Evolutionary conservation across 1,140 invertebrate genomes (phyloP), one percentile per base, ranked within the genome.

Genomic region (Dendrolimus punctatus): DNA sequence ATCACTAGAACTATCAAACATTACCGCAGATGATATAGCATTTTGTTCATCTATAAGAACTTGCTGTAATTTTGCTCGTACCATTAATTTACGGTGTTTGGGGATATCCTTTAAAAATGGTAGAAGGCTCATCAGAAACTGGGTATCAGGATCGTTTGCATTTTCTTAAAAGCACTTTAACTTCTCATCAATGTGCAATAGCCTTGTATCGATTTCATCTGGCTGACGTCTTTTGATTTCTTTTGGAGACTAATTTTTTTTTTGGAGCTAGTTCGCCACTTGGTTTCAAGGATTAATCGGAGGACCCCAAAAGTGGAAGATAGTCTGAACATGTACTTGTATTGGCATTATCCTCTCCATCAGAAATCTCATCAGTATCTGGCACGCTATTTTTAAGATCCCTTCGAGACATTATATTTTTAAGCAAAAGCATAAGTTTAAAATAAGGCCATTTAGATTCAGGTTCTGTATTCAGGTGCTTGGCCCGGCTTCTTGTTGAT

Each of bases 331-430:
- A 42, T 42, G 41, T 42, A 42, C 41, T 42, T 42, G 41, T 42
- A 42, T 42, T 42, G 1, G 41, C 41, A 42, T 3, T 42, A 42
- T 42, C 41, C 41, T 42, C 41, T 42, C 41, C 41, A 42, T 42
- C 41, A 42, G 41, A 42, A 42, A 42, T 42, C n/a, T 42, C 41
- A 42, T 42, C 41, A 42, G 41, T 42, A 42, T 42, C 41, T 42
- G 41, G 41, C 41, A 42, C 41, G 41, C 41, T 42, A 42, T 3
- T 42, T n/a, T 42, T 42, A 4, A 42, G 41, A 42, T 42, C 41
- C 41, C 41, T 42, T 42, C 41, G 41, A 42, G 41, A 42, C 41
- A 42, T 42, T 3, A 3, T 42, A 42, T 42, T 4, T 42, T n/a
- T 42, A 42, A 42, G 41, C 1, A 42, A 42, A 42, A 42, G 41